Conservation (phyloP, 2,888 invertebrate species). For the Sepioteuthis lessoniana region DNA sequence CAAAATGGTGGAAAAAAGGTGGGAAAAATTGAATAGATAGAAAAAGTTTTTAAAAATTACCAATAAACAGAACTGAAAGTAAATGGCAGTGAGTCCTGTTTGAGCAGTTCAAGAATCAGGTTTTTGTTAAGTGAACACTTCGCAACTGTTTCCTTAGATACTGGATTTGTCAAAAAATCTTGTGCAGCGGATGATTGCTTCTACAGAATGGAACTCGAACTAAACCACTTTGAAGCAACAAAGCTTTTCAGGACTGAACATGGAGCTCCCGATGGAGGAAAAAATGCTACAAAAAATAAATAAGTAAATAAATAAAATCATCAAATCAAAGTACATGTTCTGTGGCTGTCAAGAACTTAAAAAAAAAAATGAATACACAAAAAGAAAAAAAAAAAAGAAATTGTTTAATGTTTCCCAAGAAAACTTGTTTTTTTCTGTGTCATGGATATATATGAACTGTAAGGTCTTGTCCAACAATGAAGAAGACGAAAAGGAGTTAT, state of each 20-base stretch:
- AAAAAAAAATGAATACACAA: neutral
- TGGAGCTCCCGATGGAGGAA: neutral
- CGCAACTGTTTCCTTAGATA: conserved; percentile 11
- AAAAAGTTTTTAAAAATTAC: neutral
- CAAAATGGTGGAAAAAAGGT: neutral
- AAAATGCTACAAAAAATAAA: neutral
- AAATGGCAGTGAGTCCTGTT: neutral
- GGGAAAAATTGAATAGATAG: neutral
- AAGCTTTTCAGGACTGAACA: neutral
- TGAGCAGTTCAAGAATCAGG: neutral
- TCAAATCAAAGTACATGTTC: too few species aligned
- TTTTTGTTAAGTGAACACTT: neutral
- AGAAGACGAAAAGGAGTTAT: neutral
- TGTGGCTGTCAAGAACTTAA: neutral
- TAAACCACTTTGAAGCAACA: neutral
- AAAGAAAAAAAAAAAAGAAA: neutral
- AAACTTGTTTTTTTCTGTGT: neutral
- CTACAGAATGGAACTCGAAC: neutral
- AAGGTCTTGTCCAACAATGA: neutral
- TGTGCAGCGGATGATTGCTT: neutral
- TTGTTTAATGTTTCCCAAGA: neutral
- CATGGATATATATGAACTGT: neutral
- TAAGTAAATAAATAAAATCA: too few species aligned
- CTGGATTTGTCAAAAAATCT: conserved; percentile 9
- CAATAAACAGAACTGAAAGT: neutral